Conservation (phyloP, 1,140 invertebrate genomes). For the Conopomorpha cramerella region DNA sequence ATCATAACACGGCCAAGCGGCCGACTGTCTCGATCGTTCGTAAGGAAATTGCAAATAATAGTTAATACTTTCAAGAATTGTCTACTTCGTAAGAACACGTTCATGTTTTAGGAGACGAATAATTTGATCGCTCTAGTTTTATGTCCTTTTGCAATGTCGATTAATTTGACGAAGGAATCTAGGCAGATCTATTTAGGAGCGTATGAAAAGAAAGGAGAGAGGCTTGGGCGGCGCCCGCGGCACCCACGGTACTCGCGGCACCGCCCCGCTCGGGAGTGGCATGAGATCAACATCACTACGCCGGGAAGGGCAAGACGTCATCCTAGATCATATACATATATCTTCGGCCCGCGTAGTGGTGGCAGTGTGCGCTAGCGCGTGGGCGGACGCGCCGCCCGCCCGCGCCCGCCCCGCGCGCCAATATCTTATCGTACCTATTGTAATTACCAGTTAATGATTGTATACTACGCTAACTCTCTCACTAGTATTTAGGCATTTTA, state of each 20-base stretch:
- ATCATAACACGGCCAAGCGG: constrained; percentile 54
- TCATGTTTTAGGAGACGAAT: too few species aligned
- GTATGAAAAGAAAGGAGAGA: neutral
- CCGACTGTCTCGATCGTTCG: constrained; percentile 57
- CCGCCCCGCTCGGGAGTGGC: constrained; percentile 16
- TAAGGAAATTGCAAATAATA: constrained; percentile 60
- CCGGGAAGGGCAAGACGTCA: constrained; percentile 52
- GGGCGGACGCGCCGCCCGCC: neutral
- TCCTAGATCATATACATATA: constrained; percentile 61
- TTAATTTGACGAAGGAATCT: too few species aligned
- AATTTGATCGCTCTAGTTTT: constrained; percentile 52
- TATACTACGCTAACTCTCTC: constrained; percentile 50
- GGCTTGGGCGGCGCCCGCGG: constrained; percentile 6
- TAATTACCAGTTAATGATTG: constrained; percentile 28
- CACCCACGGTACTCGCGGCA: constrained; percentile 2
- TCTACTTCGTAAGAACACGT: too few species aligned
- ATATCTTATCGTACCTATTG: constrained; percentile 18
- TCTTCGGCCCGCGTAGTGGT: constrained; percentile 30
- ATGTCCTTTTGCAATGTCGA: constrained; percentile 47
- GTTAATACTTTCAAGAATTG: constrained; percentile 51
- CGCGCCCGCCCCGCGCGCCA: constrained; percentile 10
- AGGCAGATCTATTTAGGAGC: too few species aligned
- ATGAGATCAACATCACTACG: constrained; percentile 57
- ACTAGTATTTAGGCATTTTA: constrained; percentile 43
- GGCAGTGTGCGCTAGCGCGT: constrained; percentile 28